These are phyloP conservation scores for cat (Felis catus) DNA, from an alignment of 2,113 vertebrate species.

Conservation along the genomic window DNA sequence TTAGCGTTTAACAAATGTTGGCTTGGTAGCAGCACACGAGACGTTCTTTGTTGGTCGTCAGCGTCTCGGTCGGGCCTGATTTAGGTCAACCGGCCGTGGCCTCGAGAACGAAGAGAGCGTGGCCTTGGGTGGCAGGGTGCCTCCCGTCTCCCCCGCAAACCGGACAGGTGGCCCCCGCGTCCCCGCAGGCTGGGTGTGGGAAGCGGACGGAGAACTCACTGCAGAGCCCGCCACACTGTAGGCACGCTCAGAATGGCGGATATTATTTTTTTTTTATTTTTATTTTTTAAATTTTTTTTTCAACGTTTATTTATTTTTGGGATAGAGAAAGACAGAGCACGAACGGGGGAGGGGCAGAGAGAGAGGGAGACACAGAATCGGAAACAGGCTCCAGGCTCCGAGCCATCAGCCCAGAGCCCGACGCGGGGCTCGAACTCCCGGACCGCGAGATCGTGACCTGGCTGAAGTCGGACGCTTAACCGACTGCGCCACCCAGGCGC, in stretches of 20 bases:
- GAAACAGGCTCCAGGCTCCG: no score
- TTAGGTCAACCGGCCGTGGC: not conserved
- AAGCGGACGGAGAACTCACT: accelerated
- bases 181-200: accelerated
- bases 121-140: not conserved
- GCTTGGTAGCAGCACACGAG: accelerated
- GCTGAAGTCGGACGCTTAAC: no score
- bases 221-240: accelerated
- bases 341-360: no score
- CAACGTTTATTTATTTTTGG: no score
- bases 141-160: not conserved
- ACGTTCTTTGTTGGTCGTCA: accelerated
- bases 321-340: no score
- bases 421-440: no score
- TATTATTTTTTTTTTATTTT: no score
- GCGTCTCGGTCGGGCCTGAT: not conserved
- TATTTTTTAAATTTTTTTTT: no score
- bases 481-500: no score
- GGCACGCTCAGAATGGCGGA: accelerated
- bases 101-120: not conserved
- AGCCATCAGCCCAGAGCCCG: no score
- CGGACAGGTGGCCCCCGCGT: not conserved
- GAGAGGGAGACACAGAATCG: no score
- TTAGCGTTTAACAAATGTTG: accelerated
- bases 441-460: no score